These are phyloP conservation scores for Drosophila melanogaster DNA, from an alignment of 1,140 invertebrate genomes.

Conservation along the genomic window Release_6_plus_ISO1_MT NC_004354.4:14930001-14930500, in stretches of 20 bases:
- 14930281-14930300: not conserved
- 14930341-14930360: not conserved
- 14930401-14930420: not conserved
- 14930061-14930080: conserved; percentile 1
- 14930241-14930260: not conserved
- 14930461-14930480: not conserved
- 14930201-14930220: not conserved
- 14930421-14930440: conserved; percentile 5
- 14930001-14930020: not conserved
- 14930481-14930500: not conserved
- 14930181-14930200: conserved; percentile 26
- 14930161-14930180: conserved; percentile 86
- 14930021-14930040: not conserved
- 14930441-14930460: conserved; percentile 2
- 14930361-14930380: not conserved
- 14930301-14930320: not conserved
- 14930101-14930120: conserved; percentile 86
- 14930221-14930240: not conserved
- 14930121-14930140: conserved; percentile 86
- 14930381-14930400: not conserved
- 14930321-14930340: conserved; percentile 1
- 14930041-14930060: conserved; percentile 30
- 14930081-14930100: conserved; percentile 15
- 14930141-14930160: conserved; percentile 86
- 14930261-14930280: no score